Conservation (phyloP, 92 coral and sea anemone genomes). For the Pocillopora meandrina region DNA sequence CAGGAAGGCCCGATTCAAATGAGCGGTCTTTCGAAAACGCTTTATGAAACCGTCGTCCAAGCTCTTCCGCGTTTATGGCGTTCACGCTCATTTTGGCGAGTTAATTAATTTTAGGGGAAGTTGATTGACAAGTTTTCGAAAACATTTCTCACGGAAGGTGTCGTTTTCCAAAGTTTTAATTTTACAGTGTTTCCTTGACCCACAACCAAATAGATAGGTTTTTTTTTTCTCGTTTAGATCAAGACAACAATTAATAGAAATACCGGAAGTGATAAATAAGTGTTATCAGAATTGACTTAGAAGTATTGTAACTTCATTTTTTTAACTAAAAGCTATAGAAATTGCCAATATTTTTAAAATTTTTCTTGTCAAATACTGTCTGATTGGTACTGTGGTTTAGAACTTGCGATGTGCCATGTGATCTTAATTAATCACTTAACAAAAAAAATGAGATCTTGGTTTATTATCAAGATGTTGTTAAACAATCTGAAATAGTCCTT, state of each 20-base stretch:
- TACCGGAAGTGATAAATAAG: neutral
- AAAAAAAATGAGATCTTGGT: neutral
- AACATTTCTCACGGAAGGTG: no score
- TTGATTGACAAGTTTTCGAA: neutral
- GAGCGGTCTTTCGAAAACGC: no score
- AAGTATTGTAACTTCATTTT: slow-evolving; percentile 10
- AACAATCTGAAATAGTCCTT: neutral
- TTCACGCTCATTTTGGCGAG: neutral
- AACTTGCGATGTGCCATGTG: neutral
- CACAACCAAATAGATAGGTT: neutral
- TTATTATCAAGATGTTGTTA: neutral
- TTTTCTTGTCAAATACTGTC: neutral
- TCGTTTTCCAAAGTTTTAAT: neutral
- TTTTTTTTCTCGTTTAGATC: neutral
- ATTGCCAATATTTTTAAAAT: slow-evolving; percentile 14
- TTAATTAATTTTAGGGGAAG: neutral
- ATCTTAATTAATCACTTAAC: neutral
- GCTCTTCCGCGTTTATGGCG: no score
- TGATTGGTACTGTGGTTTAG: neutral
- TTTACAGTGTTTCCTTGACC: neutral
- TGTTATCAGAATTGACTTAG: neutral
- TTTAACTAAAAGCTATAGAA: neutral
- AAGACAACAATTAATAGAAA: neutral
- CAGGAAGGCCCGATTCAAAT: neutral
- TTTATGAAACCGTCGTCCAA: no score